Evolutionary conservation across 1,140 invertebrate species (phyloP).

Genomic region (Trichogramma pretiosum): DNA sequence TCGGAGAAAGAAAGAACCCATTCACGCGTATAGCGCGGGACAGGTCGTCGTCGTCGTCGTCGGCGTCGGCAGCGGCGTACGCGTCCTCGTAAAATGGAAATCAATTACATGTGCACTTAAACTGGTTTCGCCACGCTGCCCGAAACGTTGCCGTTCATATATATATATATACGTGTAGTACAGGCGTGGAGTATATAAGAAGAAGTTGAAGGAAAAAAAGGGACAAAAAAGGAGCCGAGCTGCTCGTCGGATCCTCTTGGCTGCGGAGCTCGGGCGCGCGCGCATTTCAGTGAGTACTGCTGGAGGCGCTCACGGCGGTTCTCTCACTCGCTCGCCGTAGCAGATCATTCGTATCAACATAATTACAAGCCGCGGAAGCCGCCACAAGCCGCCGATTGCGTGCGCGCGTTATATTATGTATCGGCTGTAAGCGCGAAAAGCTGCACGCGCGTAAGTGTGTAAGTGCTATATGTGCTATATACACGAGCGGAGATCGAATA

Average conservation of each 20-base stretch:
- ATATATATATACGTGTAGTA: background rate
- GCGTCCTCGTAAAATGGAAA: constrained; percentile 44
- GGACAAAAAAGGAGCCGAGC: constrained; percentile 3
- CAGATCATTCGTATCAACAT: constrained; percentile 48
- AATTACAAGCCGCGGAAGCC: constrained; percentile 48
- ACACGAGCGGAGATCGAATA: no score
- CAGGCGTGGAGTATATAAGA: constrained; percentile 9
- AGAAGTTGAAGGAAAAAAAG: constrained; percentile 5
- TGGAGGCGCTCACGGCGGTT: constrained; percentile 25
- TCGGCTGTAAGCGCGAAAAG: no score
- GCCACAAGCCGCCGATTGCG: no score
- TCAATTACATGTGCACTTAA: constrained; percentile 48
- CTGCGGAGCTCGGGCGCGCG: no score
- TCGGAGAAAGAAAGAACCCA: background rate
- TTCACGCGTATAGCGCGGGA: background rate
- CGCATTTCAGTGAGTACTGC: constrained; percentile 38
- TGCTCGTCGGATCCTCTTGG: no score
- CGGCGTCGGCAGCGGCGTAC: constrained; percentile 9
- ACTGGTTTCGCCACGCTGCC: constrained; percentile 45
- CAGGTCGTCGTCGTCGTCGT: constrained; percentile 13
- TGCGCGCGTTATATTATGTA: no score
- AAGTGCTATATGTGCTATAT: no score
- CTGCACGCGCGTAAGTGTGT: no score
- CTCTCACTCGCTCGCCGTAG: constrained; percentile 35
- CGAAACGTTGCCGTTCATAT: background rate